Evolutionary conservation across 2,888 invertebrate species (phyloP), one percentile per base, ranked within the genome.

Genomic region (Mongoloraphidia duomilia): DNA sequence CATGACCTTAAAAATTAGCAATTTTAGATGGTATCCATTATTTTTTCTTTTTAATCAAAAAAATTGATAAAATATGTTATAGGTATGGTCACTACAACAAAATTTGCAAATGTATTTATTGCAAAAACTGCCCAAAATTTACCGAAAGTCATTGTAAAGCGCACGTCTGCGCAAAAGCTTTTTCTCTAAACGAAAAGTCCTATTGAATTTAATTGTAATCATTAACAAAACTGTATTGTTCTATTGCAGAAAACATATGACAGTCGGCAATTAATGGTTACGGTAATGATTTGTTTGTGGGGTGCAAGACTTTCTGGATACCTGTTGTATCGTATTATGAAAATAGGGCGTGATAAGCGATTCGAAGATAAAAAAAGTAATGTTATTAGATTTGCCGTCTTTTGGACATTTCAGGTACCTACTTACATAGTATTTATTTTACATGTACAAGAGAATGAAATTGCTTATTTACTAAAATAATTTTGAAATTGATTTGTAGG

Each of bases 311-410:
- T 94, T 8, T 91, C 92, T 0, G 84, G 84, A 8, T 94, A 93
- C 63, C 75, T 93, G 9, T 73, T 93, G n/a, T 93, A 90, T 65
- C 74, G 93, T 58, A 91, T 92, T 54, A 76, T 92, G 53, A 90
- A 90, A 68, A 84, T 92, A 56, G 92, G 92, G 13, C 77, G 91
- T 59, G 92, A 93, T 65, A 89, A 89, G 57, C 80, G 90, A 61
- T 93, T 93, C 62, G 90, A 91, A 62, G 92, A 92, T 64, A 82
- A 85, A 50, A 79, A 84, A 56, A 85, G 88, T 57, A 92, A 91
- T 62, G 80, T 84, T 13, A 79, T 91, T 47, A 75, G 90, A 57
- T 92, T 91, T 63, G 90, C 89, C n/a, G 83, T 90, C 6, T 93
- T 92, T 65, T 94, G 92, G 81, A 88, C 88, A 0, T 93, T 93